These are phyloP conservation scores for Odontamblyopus lacepedii DNA, from an alignment of 2,797 vertebrate genomes.

Conservation along the genomic window DNA sequence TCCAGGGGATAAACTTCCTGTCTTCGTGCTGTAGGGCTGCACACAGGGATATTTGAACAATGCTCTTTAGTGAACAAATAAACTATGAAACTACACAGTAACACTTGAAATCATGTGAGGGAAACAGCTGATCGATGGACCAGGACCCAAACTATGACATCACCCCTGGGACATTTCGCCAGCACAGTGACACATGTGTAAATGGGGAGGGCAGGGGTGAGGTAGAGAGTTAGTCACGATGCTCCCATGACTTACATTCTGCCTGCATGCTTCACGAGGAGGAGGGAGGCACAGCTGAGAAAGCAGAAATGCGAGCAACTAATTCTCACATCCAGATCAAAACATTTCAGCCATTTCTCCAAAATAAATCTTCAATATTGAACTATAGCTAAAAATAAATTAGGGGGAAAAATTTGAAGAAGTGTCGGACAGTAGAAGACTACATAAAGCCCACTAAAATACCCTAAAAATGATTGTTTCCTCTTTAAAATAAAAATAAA, in stretches of 20 bases:
- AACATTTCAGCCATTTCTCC: neutral
- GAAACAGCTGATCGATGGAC: constrained; percentile 34
- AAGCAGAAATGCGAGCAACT: constrained; percentile 54
- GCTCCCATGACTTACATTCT: constrained; percentile 71
- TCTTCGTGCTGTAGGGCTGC: constrained; percentile 21
- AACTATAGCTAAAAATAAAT: neutral
- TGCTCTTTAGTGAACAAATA: no score
- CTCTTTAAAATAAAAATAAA: no score
- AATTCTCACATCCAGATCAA: neutral
- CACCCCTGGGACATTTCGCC: neutral
- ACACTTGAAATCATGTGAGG: constrained; percentile 25
- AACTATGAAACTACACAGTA: constrained; percentile 21
- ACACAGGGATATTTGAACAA: constrained; percentile 41
- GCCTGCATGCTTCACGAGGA: constrained; percentile 57
- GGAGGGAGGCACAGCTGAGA: constrained; percentile 60
- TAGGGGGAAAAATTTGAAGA: neutral
- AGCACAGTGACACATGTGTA: constrained; percentile 5
- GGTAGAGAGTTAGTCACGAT: constrained; percentile 57
- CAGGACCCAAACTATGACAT: constrained; percentile 15
- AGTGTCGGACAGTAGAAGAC: neutral
- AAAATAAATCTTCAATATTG: neutral
- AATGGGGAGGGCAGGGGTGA: constrained; percentile 13
- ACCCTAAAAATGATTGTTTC: no score
- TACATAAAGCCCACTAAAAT: neutral
- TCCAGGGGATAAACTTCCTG: constrained; percentile 43